phyloP scores from a whole-genome alignment of 2,113 vertebrate species.

The Psittacara wagleri region DNA sequence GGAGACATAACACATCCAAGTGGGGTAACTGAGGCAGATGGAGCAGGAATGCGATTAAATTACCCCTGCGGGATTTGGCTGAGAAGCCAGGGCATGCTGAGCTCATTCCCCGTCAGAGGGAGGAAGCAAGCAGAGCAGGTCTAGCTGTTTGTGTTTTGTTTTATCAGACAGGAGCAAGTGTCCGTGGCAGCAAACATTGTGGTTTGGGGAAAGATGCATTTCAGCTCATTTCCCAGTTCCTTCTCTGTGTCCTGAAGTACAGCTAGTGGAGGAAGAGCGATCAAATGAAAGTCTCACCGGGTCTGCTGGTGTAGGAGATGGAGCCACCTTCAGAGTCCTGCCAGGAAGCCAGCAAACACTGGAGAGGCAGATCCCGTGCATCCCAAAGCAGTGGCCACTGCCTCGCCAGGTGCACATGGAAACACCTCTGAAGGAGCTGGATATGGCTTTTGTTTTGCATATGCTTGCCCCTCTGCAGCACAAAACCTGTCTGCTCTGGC shows the following conservation, averaged over 20 bases:
- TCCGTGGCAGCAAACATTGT: neutral
- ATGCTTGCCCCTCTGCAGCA: neutral
- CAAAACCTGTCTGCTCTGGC: neutral
- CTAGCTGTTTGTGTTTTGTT: neutral
- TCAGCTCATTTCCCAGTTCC: neutral
- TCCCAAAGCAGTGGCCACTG: neutral
- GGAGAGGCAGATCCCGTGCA: neutral
- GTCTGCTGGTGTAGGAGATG: rapidly evolving
- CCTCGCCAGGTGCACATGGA: neutral
- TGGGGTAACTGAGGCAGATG: conserved; percentile 48
- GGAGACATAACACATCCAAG: neutral
- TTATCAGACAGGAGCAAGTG: neutral
- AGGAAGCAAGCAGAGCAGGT: neutral
- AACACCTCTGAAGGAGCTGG: neutral
- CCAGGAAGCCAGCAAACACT: neutral
- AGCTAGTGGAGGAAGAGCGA: neutral
- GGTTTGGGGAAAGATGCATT: neutral
- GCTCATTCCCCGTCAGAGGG: conserved; percentile 5
- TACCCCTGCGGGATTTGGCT: conserved; percentile 9
- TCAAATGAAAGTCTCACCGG: neutral
- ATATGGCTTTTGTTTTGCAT: neutral
- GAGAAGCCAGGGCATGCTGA: neutral
- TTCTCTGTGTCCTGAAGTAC: neutral
- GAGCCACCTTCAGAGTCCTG: neutral
- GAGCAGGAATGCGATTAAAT: conserved; percentile 12